Percentiles rank a stretch among this genome's conserved stretches.
phyloP scores from a whole-genome alignment of 2,797 vertebrate species.

The Pagetopsis macropterus region DNA sequence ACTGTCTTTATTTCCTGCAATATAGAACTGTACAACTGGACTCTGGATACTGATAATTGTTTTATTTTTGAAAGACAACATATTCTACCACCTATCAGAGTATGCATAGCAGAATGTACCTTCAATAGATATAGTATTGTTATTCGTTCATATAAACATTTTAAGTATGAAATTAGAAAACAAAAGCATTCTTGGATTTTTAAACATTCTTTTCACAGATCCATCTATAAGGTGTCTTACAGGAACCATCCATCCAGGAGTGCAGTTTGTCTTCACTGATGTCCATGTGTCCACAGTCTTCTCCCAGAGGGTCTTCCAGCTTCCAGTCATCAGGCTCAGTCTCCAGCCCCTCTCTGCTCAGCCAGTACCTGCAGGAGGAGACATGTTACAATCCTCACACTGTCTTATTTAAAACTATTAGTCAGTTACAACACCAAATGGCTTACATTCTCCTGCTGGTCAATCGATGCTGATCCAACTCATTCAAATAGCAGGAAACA shows the following conservation, averaged over 20 bases:
- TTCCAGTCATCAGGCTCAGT: slow-evolving; percentile 66
- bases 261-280: slow-evolving; percentile 10
- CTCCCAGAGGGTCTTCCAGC: slow-evolving; percentile 49
- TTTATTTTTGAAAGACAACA: slow-evolving; percentile 6
- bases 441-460: too few relatives aligned
- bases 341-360: slow-evolving; percentile 37
- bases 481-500: too few relatives aligned
- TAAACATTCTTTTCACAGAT: slow-evolving; percentile 67
- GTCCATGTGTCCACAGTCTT: slow-evolving; percentile 69
- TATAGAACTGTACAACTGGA: not conserved
- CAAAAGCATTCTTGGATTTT: not conserved
- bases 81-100: too few relatives aligned
- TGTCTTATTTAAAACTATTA: not conserved
- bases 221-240: slow-evolving; percentile 53
- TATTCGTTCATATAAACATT: too few relatives aligned
- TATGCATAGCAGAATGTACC: not conserved
- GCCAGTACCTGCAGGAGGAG: slow-evolving; percentile 54
- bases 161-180: not conserved
- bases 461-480: too few relatives aligned
- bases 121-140: not conserved
- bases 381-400: not conserved
- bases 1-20: not conserved
- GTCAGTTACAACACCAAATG: too few relatives aligned
- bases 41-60: not conserved
- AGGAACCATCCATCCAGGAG: slow-evolving; percentile 71